Base-by-base conservation (phyloP, 92 coral and sea anemone genomes). In the Zoanthus solanderi region DNA sequence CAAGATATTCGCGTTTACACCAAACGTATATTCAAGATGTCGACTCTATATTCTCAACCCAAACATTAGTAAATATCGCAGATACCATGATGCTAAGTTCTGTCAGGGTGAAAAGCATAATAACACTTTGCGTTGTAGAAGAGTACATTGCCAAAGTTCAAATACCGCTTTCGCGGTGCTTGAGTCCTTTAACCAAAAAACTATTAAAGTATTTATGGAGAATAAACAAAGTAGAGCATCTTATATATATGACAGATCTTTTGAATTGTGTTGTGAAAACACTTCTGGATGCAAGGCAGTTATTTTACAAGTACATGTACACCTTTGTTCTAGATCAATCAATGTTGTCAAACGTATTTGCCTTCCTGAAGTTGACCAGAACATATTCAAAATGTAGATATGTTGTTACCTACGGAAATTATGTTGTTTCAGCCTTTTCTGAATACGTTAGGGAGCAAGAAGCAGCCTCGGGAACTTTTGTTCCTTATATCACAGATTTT, bases 281-380 rank as follows among this genome's bases (percentile, higher is more conserved):
- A 6, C 44, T 81, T 5, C 0, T 67, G 44, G 9, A 31, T 30
- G 17, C 53, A 14, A 81, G 52, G 47, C 61, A 81, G 14, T 23
- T 81, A 28, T 52, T 81, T 30, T 66, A 81, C 75, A 81, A 66
- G 58, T 65, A 63, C 9, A 65, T 65, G 46, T 81, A 65, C 11
- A 34, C 7, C 0, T 81, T 81, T 14, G 73, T 45, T 13, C 7
- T 13, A 11, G 8, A 81, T 14, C 71, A 5, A 14, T 65, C 5
- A 42, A 15, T 65, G n/a, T 5, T 66, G 3, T 34, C 47, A 66
- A 5, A 2, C 15, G 7, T 67, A 46, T 2, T 30, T 0, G 0
- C 28, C 11, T 18, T 28, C 1, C 9, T 81, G 28, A 81, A 44
- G 18, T 10, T 28, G 6, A 65, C 66, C 14, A 81, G 47, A 28